Base-by-base conservation (phyloP, 2,888 invertebrate genomes). In the Geophilus truncorum region DNA sequence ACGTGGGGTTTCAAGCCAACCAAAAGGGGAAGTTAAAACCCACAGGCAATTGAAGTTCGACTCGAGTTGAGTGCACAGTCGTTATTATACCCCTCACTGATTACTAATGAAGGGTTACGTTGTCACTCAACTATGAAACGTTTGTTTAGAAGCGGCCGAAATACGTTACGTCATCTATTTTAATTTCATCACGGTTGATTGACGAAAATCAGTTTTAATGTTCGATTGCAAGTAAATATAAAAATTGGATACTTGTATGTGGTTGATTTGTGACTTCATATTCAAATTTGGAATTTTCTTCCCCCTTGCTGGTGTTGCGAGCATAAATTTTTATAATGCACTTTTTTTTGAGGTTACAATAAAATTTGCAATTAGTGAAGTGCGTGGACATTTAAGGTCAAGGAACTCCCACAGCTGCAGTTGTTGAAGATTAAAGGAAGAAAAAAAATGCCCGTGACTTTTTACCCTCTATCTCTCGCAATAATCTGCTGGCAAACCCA, bases 321-420 rank as follows among this genome's bases (percentile, higher is more conserved):
- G n/a, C n/a, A n/a, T n/a, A n/a, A 57, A 21, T 3, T 4, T 23
- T 57, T 18, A 5, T 57, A 21, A 9, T 57, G 2, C 6, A 57
- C 18, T 4, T 18, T 10, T 5, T 62, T 62, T 62, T 23, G 6
- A 12, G 9, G 62, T 62, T 28, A 62, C 12, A 62, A 62, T 62
- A 62, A 62, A 62, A 62, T 62, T 62, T 62, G 23, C 62, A 62
- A 62, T 25, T 62, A 62, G 62, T 62, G 25, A 45, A 9, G 23
- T 62, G 62, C 62, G 62, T 62, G 62, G 62, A 62, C 62, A 62
- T 25, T 62, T 62, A 9, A 62, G 62, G 62, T 62, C 62, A 62
- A 62, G 62, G 62, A 62, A 62, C 62, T 62, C 62, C 62, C 62
- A 62, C 62, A 62, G 62, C 62, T 62, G 62, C 62, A 62, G 23